phyloP scores from a whole-genome alignment of 1,140 invertebrate species.

The Paraescarpia echinospica region DNA sequence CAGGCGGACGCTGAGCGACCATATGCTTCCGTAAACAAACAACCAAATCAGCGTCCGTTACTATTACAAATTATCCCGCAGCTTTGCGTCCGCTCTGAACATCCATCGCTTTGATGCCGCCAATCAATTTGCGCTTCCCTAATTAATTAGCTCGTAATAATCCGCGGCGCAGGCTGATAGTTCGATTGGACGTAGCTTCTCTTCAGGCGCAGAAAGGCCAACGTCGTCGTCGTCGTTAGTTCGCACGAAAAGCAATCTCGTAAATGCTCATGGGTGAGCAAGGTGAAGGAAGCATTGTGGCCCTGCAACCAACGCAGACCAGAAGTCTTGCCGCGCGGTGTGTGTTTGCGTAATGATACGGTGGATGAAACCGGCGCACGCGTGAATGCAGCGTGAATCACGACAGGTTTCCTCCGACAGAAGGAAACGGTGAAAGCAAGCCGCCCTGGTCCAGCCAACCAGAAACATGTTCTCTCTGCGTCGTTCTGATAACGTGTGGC shows the following conservation, averaged over 20 bases:
- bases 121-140: not conserved
- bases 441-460: not conserved
- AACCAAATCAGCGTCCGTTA: not conserved
- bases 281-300: not conserved
- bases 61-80: not conserved
- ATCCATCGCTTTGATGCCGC: not conserved
- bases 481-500: not conserved
- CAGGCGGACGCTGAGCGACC: not conserved
- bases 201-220: not conserved
- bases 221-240: not conserved
- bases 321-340: not conserved
- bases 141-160: conserved; percentile 2
- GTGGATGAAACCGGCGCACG: not conserved
- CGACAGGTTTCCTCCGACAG: not conserved
- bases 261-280: not conserved
- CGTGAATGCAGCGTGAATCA: not conserved
- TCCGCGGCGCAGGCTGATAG: not conserved
- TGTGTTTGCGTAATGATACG: not conserved
- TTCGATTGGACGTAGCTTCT: not conserved
- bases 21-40: not conserved
- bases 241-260: not conserved
- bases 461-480: not conserved
- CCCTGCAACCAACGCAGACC: not conserved
- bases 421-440: not conserved
- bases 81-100: not conserved